Evolutionary conservation across 2,797 vertebrate genomes (phyloP).

Genomic region (Gadopsis bispinosus): DNA sequence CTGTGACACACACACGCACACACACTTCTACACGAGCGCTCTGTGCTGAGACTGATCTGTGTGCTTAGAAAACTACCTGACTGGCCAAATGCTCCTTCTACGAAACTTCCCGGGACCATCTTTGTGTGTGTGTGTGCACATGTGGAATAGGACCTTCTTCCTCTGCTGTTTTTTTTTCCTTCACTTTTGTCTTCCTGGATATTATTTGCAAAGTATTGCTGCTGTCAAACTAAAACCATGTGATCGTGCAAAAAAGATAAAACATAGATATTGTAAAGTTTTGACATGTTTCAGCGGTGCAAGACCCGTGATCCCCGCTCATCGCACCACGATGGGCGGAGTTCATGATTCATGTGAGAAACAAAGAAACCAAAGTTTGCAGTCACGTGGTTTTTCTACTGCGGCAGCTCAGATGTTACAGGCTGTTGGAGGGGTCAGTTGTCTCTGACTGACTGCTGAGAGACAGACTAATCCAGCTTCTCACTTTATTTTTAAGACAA

Average conservation of each 20-base stretch:
- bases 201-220: conserved; percentile 7
- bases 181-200: conserved; percentile 41
- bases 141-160: not conserved
- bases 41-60: conserved; percentile 1
- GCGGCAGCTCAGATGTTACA: conserved; percentile 12
- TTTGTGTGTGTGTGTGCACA: conserved; percentile 1
- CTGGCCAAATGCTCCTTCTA: not conserved
- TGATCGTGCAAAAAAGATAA: not conserved
- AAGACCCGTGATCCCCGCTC: not conserved
- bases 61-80: conserved; percentile 31
- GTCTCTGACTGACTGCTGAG: not conserved
- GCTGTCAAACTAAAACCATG: not conserved
- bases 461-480: conserved; percentile 32
- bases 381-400: not conserved
- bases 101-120: conserved; percentile 32
- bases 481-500: not conserved
- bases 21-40: not conserved
- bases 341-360: not conserved
- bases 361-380: conserved; percentile 26
- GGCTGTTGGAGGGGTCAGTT: not conserved
- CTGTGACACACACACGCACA: conserved; percentile 12
- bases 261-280: not conserved
- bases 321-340: fast-evolving
- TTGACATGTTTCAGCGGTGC: not conserved
- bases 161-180: not conserved